Conservation (phyloP, 2,888 invertebrate species). For the Drosophila merina region DNA sequence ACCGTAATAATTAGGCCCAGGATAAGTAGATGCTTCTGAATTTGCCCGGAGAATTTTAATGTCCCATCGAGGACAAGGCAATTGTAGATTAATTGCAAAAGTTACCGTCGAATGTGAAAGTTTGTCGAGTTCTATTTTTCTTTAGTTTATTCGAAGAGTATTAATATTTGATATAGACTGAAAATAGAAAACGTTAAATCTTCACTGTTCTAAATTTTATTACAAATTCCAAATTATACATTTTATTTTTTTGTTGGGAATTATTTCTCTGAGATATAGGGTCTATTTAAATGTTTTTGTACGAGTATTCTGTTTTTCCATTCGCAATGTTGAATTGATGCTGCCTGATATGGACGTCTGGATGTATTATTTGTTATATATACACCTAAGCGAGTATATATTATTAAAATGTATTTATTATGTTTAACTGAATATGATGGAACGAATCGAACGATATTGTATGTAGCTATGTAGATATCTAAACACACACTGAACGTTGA, state of each 20-base stretch:
- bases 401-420: constrained; percentile 72
- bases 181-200: not conserved
- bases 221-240: not conserved
- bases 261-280: not conserved
- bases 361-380: constrained; percentile 75
- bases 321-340: constrained; percentile 59
- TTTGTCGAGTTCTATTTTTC: not conserved
- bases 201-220: not conserved
- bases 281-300: constrained; percentile 62
- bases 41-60: constrained; percentile 48
- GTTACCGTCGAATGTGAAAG: not conserved
- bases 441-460: constrained; percentile 48
- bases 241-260: not conserved
- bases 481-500: constrained; percentile 55
- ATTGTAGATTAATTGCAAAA: not conserved
- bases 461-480: constrained; percentile 74
- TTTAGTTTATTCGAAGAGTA: not conserved
- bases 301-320: constrained; percentile 30
- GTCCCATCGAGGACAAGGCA: not conserved
- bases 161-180: not conserved
- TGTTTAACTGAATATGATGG: constrained; percentile 65
- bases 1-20: constrained; percentile 16
- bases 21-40: constrained; percentile 28
- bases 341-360: constrained; percentile 40
- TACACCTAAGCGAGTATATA: constrained; percentile 51